Conservation (phyloP, 2,797 vertebrate genomes). For the Mallotus villosus region DNA sequence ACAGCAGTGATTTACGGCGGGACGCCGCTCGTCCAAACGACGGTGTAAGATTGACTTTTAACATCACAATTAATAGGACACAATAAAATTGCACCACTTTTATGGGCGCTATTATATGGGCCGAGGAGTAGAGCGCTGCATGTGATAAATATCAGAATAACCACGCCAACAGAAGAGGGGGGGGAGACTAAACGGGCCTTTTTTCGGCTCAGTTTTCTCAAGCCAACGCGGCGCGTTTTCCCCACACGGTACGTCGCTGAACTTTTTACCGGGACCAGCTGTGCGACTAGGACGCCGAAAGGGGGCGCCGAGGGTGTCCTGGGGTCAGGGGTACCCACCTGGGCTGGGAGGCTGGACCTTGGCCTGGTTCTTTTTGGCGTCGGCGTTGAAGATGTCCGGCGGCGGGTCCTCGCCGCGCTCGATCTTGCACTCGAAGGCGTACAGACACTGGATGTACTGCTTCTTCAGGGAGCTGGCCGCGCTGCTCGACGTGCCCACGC, state of each 20-base stretch:
- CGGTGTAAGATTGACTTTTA: slow-evolving; percentile 49
- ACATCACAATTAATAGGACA: slow-evolving; percentile 56
- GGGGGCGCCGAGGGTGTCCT: no score
- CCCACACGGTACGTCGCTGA: background rate
- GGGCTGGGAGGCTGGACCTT: slow-evolving; percentile 98
- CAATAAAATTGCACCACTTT: slow-evolving; percentile 49
- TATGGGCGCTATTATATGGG: slow-evolving; percentile 21
- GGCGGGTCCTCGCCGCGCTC: slow-evolving; percentile 97
- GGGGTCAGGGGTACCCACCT: slow-evolving; percentile 77
- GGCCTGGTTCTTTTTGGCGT: slow-evolving; percentile 94
- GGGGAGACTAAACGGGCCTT: background rate
- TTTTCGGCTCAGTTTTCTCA: background rate
- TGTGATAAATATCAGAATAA: slow-evolving; percentile 37
- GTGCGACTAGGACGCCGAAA: no score
- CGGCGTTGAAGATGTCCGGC: slow-evolving; percentile 91
- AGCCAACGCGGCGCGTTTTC: background rate
- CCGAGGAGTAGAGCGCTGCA: slow-evolving; percentile 13
- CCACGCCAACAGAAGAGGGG: slow-evolving; percentile 9
- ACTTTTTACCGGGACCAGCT: no score
- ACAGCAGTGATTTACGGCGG: slow-evolving; percentile 38
- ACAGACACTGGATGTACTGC: slow-evolving; percentile 99
- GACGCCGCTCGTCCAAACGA: slow-evolving; percentile 21
- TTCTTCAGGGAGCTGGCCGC: slow-evolving; percentile 98
- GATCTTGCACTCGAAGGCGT: slow-evolving; percentile 98
- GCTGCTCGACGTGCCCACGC: slow-evolving; percentile 97